Conservation (phyloP, 2,888 invertebrate species). For the Metallyticus violacea region DNA sequence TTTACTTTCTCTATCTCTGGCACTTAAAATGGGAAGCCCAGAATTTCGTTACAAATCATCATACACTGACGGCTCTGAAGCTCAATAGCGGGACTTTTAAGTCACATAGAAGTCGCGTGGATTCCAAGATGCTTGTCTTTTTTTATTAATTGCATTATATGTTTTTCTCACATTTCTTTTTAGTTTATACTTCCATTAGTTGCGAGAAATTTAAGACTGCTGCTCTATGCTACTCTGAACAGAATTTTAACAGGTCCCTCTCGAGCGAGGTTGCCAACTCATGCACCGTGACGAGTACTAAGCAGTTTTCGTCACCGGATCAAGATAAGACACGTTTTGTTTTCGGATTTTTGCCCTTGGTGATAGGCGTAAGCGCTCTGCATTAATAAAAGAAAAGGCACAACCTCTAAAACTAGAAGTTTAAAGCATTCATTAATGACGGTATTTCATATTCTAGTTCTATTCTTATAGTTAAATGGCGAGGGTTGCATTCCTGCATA, state of each 20-base stretch:
- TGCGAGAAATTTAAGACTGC: neutral
- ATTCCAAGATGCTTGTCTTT: neutral
- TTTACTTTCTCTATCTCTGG: no score
- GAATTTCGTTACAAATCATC: no score
- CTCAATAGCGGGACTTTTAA: no score
- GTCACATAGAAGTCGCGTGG: no score
- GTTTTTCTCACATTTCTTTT: neutral
- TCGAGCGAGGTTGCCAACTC: neutral
- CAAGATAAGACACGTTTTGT: neutral
- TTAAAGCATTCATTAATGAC: no score
- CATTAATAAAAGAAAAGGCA: neutral
- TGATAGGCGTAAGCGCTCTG: neutral
- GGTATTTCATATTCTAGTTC: no score
- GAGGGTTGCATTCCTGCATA: no score
- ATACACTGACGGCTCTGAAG: no score
- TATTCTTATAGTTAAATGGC: no score
- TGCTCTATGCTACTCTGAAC: neutral
- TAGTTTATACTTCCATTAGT: neutral
- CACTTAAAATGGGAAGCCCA: no score
- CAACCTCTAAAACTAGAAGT: no score
- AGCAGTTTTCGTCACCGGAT: neutral
- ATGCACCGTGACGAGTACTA: neutral
- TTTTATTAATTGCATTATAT: neutral
- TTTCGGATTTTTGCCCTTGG: neutral
- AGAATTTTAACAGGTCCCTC: neutral